Evolutionary conservation across 2,797 vertebrate species (phyloP).

Genomic region (Spondyliosoma cantharus): DNA sequence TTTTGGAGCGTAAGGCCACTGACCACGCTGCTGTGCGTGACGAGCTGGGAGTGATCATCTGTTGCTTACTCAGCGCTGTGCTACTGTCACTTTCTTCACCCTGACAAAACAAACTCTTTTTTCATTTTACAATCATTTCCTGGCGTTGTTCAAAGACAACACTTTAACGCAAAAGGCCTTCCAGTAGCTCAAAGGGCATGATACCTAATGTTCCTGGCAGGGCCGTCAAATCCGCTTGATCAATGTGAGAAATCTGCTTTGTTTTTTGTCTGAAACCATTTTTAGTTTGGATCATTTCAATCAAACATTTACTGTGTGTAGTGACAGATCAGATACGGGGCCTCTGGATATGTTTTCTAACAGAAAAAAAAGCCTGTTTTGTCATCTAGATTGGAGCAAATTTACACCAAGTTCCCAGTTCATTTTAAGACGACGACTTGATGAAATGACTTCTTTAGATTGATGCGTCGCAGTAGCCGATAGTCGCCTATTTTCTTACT

Average conservation of each 20-base stretch:
- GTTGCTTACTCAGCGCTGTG: background rate
- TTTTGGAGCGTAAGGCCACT: too few relatives aligned
- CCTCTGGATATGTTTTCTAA: too few relatives aligned
- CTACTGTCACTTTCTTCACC: background rate
- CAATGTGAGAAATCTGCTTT: background rate
- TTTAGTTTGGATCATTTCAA: background rate
- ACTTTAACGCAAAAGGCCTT: background rate
- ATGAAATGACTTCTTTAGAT: background rate
- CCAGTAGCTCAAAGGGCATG: background rate
- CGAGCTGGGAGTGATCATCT: too few relatives aligned
- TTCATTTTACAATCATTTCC: background rate
- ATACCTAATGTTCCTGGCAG: background rate
- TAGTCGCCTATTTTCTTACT: conserved; percentile 12
- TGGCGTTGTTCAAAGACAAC: background rate
- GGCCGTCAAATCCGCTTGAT: too few relatives aligned
- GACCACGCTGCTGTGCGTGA: too few relatives aligned
- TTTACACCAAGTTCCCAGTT: background rate
- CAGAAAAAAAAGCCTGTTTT: background rate
- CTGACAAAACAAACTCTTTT: background rate
- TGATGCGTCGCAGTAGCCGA: background rate
- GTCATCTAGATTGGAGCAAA: background rate
- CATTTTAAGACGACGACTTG: background rate
- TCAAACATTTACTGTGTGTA: background rate
- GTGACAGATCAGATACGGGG: background rate
- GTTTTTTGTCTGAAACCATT: background rate